These are phyloP conservation scores for Tricholauxania praeusta DNA, from an alignment of 2,888 invertebrate species.

Conservation along the genomic window DNA sequence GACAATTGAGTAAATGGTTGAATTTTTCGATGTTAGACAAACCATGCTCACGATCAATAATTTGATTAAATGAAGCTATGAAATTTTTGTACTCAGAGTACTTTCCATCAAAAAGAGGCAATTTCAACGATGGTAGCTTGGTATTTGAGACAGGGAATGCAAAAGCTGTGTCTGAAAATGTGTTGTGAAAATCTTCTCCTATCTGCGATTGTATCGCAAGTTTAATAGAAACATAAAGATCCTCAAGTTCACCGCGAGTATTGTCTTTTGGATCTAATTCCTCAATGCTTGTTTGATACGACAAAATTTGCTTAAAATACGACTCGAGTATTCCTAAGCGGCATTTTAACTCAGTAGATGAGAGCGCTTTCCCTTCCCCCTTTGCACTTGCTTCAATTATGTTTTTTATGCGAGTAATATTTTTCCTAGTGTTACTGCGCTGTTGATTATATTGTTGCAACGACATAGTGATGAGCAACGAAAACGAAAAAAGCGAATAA, in stretches of 20 bases:
- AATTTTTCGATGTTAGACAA: conserved; percentile 28
- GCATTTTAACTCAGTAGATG: background rate
- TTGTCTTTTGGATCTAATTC: background rate
- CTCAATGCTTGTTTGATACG: background rate
- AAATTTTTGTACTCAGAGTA: conserved; percentile 36
- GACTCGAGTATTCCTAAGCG: background rate
- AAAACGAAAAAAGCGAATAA: too few species aligned
- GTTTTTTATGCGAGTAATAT: conserved; percentile 7
- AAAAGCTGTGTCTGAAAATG: background rate
- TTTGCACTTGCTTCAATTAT: background rate
- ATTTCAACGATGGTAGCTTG: conserved; percentile 29
- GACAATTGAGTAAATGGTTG: conserved; percentile 4
- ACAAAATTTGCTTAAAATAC: background rate
- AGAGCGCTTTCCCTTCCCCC: background rate
- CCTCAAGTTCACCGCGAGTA: background rate
- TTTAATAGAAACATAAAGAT: background rate
- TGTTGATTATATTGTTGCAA: conserved; percentile 1
- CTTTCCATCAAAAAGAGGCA: conserved; percentile 22
- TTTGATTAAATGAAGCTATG: conserved; percentile 25
- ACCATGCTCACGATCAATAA: conserved; percentile 23
- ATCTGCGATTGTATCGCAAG: background rate
- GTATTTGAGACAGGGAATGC: background rate
- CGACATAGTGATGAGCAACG: background rate
- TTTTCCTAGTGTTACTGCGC: background rate
- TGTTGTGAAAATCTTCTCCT: background rate